Base-by-base conservation (phyloP, 2,797 vertebrate species). In the Pseudomugil gertrudae region DNA sequence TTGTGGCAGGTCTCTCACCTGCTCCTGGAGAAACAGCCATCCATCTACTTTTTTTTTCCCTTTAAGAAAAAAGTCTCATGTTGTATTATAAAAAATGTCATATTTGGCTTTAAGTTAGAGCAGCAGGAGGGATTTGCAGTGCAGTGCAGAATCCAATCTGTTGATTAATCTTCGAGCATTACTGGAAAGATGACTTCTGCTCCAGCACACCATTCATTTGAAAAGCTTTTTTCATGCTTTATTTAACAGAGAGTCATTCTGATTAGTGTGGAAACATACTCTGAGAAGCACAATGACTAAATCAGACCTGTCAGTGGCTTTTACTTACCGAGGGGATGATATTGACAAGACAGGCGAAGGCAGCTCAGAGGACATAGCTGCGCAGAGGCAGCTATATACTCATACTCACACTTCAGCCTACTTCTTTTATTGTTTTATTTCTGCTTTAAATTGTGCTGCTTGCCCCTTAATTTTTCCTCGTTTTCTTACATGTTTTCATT, bases 191-290 rank as follows among this genome's bases (percentile, higher is more conserved):
- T 93, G 90, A 90, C 92, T 97, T 95, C 95, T 92, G 94, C 95
- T 94, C 93, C 95, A 94, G 92, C 94, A 93, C 94, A 93, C 94
- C 90, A 89, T 94, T 95, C 93, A 94, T 87, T 21, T 88, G 93
- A 95, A 96, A 96, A 96, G 95, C 95, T 96, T 96, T 97, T 96
- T 96, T 96, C 96, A 98, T 98, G 96, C 94, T 98, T 98, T 98
- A 98, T 98, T 98, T 96, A 98, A 93, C 94, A 95, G 94, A 93
- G 92, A 95, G 95, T 97, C 95, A 96, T 95, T 97, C 94, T 97
- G 96, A 98, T 98, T 96, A 96, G 95, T 89, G 93, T 94, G 95
- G 93, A 95, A 93, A 95, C 94, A 95, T 96, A 95, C 90, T 96
- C 95, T 95, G 95, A 95, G 94, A 94, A 94, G 95, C 95, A 95